Evolutionary conservation across 2,888 invertebrate genomes (phyloP).

Genomic region (Drosophila nigricruria): DNA sequence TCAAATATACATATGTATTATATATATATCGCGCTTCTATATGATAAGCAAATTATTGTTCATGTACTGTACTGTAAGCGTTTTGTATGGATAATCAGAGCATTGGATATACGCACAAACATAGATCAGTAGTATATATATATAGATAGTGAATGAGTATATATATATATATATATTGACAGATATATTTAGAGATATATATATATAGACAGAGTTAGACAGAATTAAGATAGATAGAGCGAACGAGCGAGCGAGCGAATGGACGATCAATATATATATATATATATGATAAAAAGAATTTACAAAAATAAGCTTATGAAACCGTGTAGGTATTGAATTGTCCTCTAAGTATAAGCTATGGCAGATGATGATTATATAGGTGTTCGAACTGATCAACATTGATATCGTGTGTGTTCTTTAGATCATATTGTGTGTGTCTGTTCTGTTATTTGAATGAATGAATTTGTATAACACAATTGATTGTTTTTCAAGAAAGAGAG

Average conservation of each 20-base stretch:
- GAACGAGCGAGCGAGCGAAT: conserved; percentile 43
- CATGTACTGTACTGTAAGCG: conserved; percentile 73
- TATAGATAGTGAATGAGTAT: conserved; percentile 29
- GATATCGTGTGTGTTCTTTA: conserved; percentile 7
- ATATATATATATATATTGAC: conserved; percentile 22
- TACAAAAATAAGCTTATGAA: conserved; percentile 30
- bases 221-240: conserved; percentile 18
- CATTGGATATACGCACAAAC: conserved; percentile 43
- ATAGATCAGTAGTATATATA: conserved; percentile 27
- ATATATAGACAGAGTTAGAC: conserved; percentile 36
- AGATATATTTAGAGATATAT: conserved; percentile 9
- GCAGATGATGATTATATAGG: conserved; percentile 3
- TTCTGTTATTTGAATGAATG: conserved; percentile 35
- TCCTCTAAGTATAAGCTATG: background rate
- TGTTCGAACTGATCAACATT: conserved; percentile 30
- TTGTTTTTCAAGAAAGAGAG: conserved; percentile 43
- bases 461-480: conserved; percentile 45
- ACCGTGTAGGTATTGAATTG: conserved; percentile 17
- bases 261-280: conserved; percentile 24
- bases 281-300: conserved; percentile 12
- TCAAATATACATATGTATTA: conserved; percentile 36
- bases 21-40: conserved; percentile 19
- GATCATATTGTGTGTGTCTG: conserved; percentile 3
- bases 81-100: conserved; percentile 47
- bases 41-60: conserved; percentile 39